phyloP scores from a whole-genome alignment of 2,888 invertebrate species.

The Luffia ferchaultella region DNA sequence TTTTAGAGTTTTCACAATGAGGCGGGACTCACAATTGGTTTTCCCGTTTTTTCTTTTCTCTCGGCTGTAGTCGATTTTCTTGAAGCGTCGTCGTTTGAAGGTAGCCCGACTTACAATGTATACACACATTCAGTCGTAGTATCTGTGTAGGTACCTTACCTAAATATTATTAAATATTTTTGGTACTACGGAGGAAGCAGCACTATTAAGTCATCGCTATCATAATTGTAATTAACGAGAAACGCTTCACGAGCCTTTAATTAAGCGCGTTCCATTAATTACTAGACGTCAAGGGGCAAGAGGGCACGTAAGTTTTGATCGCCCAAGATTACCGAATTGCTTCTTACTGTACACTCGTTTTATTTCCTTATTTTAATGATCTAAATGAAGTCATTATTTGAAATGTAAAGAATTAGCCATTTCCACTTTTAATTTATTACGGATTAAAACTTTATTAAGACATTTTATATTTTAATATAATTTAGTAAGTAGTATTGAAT shows the following conservation, averaged over 20 bases:
- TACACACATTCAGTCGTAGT: slow-evolving; percentile 5
- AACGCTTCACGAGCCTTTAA: neutral
- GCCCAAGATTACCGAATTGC: neutral
- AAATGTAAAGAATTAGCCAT: too few species aligned
- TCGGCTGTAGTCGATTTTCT: neutral
- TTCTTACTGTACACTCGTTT: neutral
- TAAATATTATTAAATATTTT: neutral
- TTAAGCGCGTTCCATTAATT: neutral
- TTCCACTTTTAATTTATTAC: too few species aligned
- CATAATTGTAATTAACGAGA: neutral
- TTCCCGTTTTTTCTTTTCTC: slow-evolving; percentile 21
- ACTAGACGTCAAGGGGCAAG: neutral
- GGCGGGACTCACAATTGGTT: slow-evolving; percentile 33
- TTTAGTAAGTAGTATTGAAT: too few species aligned
- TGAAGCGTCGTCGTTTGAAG: slow-evolving; percentile 19
- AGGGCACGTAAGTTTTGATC: neutral
- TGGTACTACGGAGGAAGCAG: too few species aligned
- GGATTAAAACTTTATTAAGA: too few species aligned
- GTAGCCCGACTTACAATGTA: slow-evolving; percentile 19
- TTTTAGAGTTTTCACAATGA: slow-evolving; percentile 30
- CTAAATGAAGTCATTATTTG: too few species aligned
- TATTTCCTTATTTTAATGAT: neutral
- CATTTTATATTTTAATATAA: too few species aligned
- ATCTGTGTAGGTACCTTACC: neutral
- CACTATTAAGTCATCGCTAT: neutral